Evolutionary conservation across 2,113 vertebrate genomes (phyloP).

Genomic region (Phaethon lepturus): DNA sequence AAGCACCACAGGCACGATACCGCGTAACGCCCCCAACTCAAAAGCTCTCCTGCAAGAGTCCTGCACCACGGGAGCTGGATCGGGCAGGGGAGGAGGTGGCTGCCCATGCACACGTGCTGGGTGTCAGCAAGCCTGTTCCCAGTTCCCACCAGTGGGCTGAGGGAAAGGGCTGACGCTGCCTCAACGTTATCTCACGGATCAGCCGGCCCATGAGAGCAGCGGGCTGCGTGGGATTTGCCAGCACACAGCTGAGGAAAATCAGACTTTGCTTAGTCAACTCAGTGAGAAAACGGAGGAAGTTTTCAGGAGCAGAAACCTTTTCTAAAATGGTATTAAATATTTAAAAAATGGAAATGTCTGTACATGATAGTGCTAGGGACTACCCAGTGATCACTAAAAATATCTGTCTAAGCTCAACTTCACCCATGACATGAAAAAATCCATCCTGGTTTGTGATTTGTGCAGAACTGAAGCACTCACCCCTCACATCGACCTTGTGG

Average conservation of each 20-base stretch:
- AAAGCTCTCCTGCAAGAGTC: background rate
- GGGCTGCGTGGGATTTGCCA: conserved; percentile 4
- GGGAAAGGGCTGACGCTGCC: conserved; percentile 17
- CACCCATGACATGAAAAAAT: background rate
- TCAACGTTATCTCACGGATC: background rate
- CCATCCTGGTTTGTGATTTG: background rate
- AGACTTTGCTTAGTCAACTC: background rate
- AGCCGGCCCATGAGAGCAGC: background rate
- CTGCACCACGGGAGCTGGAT: background rate
- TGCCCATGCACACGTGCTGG: background rate
- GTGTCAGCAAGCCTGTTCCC: background rate
- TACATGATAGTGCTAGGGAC: background rate
- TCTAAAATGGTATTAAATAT: background rate
- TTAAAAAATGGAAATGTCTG: background rate
- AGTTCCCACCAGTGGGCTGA: background rate
- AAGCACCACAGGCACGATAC: rapidly evolving
- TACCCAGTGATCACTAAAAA: background rate
- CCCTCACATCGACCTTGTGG: background rate
- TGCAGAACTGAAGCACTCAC: background rate
- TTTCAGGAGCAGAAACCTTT: background rate
- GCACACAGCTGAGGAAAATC: background rate
- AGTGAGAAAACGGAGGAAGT: background rate
- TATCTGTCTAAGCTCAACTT: background rate
- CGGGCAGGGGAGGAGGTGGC: background rate
- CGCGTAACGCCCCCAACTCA: rapidly evolving